Evolutionary conservation across 2,797 vertebrate genomes (phyloP).

Genomic region (Emys orbicularis): DNA sequence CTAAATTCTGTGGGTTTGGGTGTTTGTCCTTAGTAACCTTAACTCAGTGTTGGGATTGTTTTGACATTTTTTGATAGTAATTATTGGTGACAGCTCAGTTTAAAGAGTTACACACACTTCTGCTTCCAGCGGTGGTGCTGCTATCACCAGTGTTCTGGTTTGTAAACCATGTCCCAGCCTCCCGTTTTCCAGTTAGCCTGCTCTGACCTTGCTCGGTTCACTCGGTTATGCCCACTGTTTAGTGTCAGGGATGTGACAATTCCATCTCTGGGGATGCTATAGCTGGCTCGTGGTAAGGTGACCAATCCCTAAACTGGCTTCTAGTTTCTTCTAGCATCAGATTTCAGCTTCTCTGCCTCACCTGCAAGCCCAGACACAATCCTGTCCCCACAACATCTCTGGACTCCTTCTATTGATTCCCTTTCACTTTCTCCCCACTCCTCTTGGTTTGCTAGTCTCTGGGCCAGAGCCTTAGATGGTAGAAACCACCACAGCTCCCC

Average conservation of each 20-base stretch:
- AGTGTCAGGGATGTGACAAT: not conserved
- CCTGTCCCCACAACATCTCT: rapidly evolving
- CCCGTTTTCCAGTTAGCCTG: not conserved
- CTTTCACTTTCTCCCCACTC: rapidly evolving
- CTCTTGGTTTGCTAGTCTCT: rapidly evolving
- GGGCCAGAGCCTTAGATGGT: rapidly evolving
- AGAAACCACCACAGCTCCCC: not conserved
- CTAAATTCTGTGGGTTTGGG: not conserved
- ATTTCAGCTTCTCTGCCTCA: not conserved
- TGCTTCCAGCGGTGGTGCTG: not conserved
- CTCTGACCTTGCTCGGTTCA: not conserved
- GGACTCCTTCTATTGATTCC: not conserved
- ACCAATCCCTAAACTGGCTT: not conserved
- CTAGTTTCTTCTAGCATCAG: not conserved
- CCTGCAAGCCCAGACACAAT: rapidly evolving
- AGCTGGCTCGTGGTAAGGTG: rapidly evolving
- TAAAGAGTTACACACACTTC: not conserved
- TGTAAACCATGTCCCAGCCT: not conserved
- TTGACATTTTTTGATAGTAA: not conserved
- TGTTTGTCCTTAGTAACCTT: not conserved
- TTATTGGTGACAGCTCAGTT: not conserved
- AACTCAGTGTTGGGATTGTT: not conserved
- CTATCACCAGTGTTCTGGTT: not conserved
- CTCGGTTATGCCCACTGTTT: rapidly evolving
- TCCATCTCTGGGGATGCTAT: not conserved